Evolutionary conservation across 1,140 invertebrate genomes (phyloP), one percentile per base, ranked within the genome.

Genomic region (Orchestia grillus): DNA sequence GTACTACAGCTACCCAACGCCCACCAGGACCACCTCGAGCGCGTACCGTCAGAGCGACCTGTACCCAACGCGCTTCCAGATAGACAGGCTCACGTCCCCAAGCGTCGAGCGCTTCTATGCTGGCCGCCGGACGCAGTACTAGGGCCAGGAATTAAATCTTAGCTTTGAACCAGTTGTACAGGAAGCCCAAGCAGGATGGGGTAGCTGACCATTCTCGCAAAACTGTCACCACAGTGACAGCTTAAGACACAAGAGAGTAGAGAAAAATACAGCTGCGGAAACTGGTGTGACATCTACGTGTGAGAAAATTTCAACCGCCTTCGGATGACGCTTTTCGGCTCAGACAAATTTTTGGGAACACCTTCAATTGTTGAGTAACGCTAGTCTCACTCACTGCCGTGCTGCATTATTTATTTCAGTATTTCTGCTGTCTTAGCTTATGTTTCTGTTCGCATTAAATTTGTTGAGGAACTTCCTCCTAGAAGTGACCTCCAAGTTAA

Each of bases 51-150:
- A 94, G 44, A 94, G 92, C 40, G 92, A 94, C 19, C 92, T 94
- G 41, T 94, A 45, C 92, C 92, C 92, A 44, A 94, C 92, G 43
- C 92, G 92, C 92, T 94, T 94, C 92, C 92, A 94, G 40, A 94
- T 94, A 6, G 92, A 94, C 92, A 44, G 92, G 41, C 92, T 94
- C 44, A 94, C 92, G 44, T 94, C 92, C 19, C 92, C 92, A 40
- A 94, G 92, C 44, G 44, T 94, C 23, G 92, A 94, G 44, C 43
- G 92, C 6, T 94, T 94, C 40, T 94, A 94, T 44, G 92, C 92
- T 40, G 92, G 92, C 44, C 92, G 92, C 36, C 92, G 92, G 44
- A 94, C 92, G 36, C 92, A 94, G 23, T 94, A 94, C 36, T 94
- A 94, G 92, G 4, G 42, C 28, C 36, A 77, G 62, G 28, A 77